These are phyloP conservation scores for Seriola quinqueradiata DNA, from an alignment of 2,113 vertebrate genomes.

Conservation along the genomic window DNA sequence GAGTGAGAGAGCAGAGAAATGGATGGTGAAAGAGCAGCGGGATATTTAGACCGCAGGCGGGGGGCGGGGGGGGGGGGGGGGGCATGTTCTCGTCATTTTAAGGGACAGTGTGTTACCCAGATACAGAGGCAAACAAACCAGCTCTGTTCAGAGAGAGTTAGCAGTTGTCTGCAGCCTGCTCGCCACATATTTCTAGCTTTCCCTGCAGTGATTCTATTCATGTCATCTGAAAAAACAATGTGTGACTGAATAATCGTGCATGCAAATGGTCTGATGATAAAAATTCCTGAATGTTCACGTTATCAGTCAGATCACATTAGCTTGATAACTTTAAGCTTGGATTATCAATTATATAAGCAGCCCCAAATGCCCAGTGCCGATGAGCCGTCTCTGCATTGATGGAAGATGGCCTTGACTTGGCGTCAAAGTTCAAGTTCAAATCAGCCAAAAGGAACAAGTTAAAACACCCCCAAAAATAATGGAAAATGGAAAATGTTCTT, in stretches of 20 bases:
- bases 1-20: background rate
- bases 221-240: background rate
- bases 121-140: slow-evolving; percentile 46
- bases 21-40: slow-evolving; percentile 36
- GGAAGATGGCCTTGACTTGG: background rate
- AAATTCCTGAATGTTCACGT: background rate
- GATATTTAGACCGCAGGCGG: slow-evolving; percentile 40
- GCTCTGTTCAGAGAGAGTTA: background rate
- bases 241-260: background rate
- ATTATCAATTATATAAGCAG: slow-evolving; percentile 19
- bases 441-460: background rate
- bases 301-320: slow-evolving; percentile 4
- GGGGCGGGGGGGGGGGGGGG: slow-evolving; percentile 34
- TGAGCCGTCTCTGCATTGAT: background rate
- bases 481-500: background rate
- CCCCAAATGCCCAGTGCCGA: background rate
- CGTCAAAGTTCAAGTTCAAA: background rate
- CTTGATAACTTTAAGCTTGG: background rate
- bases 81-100: slow-evolving; percentile 36
- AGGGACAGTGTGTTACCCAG: slow-evolving; percentile 39
- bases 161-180: slow-evolving; percentile 1
- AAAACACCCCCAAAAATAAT: background rate
- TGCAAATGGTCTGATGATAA: background rate
- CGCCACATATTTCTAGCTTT: background rate
- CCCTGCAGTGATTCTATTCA: background rate